phyloP scores from a whole-genome alignment of 35 echinoderm and acorn worm genomes.

The Apostichopus japonicus region DNA sequence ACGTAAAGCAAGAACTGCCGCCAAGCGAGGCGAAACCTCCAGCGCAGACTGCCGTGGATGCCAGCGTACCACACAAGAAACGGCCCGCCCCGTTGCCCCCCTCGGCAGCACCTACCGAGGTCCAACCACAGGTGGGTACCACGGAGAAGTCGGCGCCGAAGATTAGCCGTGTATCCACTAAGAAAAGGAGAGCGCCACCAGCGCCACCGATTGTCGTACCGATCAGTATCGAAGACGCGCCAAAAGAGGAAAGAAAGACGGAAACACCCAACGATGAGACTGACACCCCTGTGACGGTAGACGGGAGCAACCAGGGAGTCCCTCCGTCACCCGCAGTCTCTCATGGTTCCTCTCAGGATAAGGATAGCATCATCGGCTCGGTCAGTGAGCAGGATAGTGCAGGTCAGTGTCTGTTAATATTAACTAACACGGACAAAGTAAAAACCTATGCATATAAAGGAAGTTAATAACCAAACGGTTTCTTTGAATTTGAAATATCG shows the following conservation, averaged over 20 bases:
- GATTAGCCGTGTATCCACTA: conserved; percentile 23
- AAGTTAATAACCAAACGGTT: too few species aligned
- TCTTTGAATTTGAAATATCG: too few species aligned
- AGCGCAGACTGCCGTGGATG: not conserved
- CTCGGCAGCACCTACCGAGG: not conserved
- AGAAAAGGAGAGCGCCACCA: conserved; percentile 48
- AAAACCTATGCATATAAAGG: too few species aligned
- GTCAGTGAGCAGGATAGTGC: not conserved
- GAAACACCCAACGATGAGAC: not conserved
- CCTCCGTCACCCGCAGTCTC: conserved; percentile 7
- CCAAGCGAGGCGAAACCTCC: not conserved
- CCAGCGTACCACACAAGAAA: conserved; percentile 1
- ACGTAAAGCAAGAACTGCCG: not conserved
- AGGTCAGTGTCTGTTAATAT: not conserved
- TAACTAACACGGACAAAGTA: too few species aligned
- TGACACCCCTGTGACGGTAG: not conserved
- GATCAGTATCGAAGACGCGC: not conserved
- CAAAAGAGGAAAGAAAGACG: not conserved
- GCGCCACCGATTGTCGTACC: not conserved
- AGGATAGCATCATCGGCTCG: conserved; percentile 19
- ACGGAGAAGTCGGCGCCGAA: not conserved
- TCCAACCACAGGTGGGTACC: not conserved
- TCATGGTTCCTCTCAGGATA: conserved; percentile 1
- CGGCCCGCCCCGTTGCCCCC: not conserved
- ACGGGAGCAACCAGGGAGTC: not conserved